Evolutionary conservation across 2,113 vertebrate species (phyloP).

Genomic region (Grus americana): DNA sequence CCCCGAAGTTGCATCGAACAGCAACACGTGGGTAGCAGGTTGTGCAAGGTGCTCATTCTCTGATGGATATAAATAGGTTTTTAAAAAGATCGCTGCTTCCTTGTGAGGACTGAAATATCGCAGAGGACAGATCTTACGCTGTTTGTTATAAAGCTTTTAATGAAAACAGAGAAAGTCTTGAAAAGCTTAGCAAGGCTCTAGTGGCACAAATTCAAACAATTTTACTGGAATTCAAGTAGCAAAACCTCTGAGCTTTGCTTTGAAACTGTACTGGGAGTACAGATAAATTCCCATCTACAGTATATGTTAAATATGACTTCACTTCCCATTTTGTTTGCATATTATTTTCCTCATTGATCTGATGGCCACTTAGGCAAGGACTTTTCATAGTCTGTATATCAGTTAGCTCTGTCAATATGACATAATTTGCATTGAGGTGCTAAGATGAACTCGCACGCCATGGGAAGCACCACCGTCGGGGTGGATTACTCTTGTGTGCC

Average conservation of each 20-base stretch:
- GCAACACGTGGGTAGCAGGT: fast-evolving
- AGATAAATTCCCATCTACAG: background rate
- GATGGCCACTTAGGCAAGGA: background rate
- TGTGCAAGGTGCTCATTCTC: background rate
- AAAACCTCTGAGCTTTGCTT: background rate
- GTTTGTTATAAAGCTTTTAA: background rate
- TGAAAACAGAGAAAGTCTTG: background rate
- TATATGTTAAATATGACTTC: background rate
- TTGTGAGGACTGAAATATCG: background rate
- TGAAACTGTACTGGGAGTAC: background rate
- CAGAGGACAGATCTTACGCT: background rate
- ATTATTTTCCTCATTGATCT: background rate
- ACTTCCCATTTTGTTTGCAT: background rate
- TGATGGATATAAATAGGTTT: background rate
- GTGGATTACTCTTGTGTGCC: background rate
- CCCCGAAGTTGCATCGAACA: background rate
- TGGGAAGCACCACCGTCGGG: background rate
- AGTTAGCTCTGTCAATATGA: background rate
- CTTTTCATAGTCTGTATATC: background rate
- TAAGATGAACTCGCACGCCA: fast-evolving
- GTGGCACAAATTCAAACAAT: background rate
- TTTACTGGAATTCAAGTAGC: background rate
- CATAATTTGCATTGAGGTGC: background rate
- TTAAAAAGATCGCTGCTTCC: background rate
- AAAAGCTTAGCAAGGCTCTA: background rate